Evolutionary conservation across 2,888 invertebrate genomes (phyloP).

Genomic region (Odontocolon sp.): DNA sequence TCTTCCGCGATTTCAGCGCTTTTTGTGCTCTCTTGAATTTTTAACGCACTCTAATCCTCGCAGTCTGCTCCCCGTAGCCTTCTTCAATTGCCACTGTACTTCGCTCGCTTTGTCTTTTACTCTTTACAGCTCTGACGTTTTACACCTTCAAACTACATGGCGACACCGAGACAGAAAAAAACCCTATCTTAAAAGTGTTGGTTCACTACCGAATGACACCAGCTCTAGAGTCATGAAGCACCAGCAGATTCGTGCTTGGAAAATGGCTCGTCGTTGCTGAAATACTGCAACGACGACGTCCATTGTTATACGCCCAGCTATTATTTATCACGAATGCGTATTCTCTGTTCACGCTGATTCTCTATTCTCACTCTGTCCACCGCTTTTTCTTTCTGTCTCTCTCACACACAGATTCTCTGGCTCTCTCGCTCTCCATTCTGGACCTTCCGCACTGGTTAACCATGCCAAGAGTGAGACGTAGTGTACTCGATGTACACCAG

Average conservation of each 20-base stretch:
- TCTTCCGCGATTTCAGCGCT: constrained; percentile 17
- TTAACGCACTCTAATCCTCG: constrained; percentile 63
- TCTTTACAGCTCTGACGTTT: too few species aligned
- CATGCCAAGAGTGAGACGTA: constrained; percentile 8
- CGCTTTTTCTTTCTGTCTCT: too few species aligned
- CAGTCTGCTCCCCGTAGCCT: constrained; percentile 47
- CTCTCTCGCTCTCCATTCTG: not conserved
- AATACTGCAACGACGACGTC: constrained; percentile 37
- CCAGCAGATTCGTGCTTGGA: constrained; percentile 22
- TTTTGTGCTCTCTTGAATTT: constrained; percentile 55
- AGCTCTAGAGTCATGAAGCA: constrained; percentile 15
- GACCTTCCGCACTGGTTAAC: not conserved
- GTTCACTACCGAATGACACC: constrained; percentile 36
- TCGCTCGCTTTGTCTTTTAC: not conserved
- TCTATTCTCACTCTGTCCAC: not conserved
- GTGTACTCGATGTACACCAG: constrained; percentile 17
- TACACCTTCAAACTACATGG: too few species aligned
- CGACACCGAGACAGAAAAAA: too few species aligned
- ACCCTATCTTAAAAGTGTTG: constrained; percentile 9
- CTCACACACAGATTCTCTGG: not conserved
- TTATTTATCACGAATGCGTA: constrained; percentile 56
- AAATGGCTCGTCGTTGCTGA: constrained; percentile 23
- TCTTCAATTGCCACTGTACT: constrained; percentile 56
- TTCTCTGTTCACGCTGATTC: constrained; percentile 18
- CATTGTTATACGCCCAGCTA: constrained; percentile 49